These are phyloP conservation scores for Campoplex nolae DNA, from an alignment of 2,888 invertebrate species.

Conservation along the genomic window DNA sequence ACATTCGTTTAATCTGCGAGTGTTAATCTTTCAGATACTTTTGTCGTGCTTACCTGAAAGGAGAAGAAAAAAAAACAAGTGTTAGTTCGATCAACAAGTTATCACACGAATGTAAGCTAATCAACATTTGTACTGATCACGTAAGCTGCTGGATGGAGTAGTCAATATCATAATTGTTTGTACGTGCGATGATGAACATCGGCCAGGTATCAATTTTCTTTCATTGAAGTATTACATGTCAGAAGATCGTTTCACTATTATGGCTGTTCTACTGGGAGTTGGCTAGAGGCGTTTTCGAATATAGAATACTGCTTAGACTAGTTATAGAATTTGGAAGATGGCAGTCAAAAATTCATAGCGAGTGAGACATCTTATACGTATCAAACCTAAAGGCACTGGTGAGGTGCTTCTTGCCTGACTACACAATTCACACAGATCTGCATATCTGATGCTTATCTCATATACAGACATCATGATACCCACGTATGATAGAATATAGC, in stretches of 20 bases:
- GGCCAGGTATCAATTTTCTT: neutral
- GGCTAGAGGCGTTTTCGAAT: neutral
- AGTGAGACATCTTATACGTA: constrained; percentile 72
- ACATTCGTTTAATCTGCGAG: constrained; percentile 1
- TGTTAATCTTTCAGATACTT: neutral
- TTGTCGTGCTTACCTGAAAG: constrained; percentile 67
- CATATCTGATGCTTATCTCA: constrained; percentile 14
- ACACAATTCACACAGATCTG: constrained; percentile 5
- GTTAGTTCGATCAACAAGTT: constrained; percentile 4
- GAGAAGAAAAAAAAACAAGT: constrained; percentile 48
- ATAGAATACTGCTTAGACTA: neutral
- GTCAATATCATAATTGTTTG: constrained; percentile 36
- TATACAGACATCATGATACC: constrained; percentile 24
- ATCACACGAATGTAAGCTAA: neutral
- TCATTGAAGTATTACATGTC: neutral
- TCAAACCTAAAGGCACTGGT: constrained; percentile 77
- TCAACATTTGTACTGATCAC: neutral
- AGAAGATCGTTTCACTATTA: neutral
- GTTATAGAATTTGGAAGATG: constrained; percentile 20
- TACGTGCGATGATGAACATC: neutral
- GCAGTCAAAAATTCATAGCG: neutral
- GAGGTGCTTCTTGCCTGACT: constrained; percentile 60
- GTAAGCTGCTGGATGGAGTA: neutral
- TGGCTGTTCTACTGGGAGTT: neutral
- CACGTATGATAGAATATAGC: constrained; percentile 23